Conservation (phyloP, 2,113 vertebrate species). For the Aptenodytes forsteri region DNA sequence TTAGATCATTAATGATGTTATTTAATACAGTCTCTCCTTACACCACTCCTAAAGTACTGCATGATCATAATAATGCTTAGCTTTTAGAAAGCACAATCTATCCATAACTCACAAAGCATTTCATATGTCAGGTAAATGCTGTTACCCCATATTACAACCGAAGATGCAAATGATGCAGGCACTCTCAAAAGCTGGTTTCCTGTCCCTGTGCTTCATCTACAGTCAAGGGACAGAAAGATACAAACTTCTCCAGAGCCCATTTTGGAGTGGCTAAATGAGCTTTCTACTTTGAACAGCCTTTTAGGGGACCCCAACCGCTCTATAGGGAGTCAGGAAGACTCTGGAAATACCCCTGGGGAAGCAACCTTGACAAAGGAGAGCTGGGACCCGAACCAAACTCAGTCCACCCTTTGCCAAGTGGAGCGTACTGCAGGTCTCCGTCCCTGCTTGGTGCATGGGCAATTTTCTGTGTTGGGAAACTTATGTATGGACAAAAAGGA, state of each 20-base stretch:
- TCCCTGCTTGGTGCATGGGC: neutral
- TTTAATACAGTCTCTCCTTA: slow-evolving; percentile 34
- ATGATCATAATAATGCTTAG: slow-evolving; percentile 17
- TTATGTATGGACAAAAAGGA: neutral
- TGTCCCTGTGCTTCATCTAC: neutral
- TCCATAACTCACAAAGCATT: slow-evolving; percentile 25
- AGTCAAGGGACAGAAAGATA: neutral
- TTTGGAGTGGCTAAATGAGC: neutral
- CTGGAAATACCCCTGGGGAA: neutral
- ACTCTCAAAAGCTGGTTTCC: neutral
- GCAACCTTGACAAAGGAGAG: neutral
- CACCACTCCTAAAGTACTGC: neutral
- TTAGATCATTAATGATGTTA: slow-evolving; percentile 44
- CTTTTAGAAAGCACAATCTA: slow-evolving; percentile 21
- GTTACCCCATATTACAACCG: neutral
- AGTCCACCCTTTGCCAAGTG: neutral
- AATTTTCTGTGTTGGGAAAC: neutral
- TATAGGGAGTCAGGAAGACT: neutral
- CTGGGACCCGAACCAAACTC: neutral
- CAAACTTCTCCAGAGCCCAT: neutral
- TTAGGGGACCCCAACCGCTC: neutral
- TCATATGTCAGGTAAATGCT: slow-evolving; percentile 12
- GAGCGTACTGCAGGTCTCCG: neutral
- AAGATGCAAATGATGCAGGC: neutral
- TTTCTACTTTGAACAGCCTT: neutral